phyloP scores from a whole-genome alignment of 2,888 invertebrate species.

The Trichacis sp. region DNA sequence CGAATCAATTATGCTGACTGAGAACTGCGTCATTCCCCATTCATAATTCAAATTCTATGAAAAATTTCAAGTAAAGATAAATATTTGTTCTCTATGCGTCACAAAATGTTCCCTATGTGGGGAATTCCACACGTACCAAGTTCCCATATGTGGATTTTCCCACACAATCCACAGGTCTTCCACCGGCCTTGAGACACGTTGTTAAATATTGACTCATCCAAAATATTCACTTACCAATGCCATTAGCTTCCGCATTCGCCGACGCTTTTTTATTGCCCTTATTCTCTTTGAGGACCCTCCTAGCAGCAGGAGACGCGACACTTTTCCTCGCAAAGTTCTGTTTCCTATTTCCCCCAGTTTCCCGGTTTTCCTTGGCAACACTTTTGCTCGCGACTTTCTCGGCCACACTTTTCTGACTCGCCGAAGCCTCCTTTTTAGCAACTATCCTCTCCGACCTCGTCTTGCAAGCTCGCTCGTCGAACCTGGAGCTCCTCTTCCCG shows the following conservation, averaged over 20 bases:
- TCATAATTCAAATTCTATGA: no score
- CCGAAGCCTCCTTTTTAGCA: constrained; percentile 16
- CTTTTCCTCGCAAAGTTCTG: constrained; percentile 43
- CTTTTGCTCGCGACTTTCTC: constrained; percentile 44
- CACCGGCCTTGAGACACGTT: no score
- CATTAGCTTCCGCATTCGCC: constrained; percentile 48
- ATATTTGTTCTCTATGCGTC: no score
- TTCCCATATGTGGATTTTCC: no score
- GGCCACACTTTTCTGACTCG: constrained; percentile 22
- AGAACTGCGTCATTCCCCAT: no score
- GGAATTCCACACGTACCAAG: no score
- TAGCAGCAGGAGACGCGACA: constrained; percentile 39
- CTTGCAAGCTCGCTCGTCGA: constrained; percentile 29
- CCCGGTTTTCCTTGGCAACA: constrained; percentile 58
- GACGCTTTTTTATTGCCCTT: constrained; percentile 59
- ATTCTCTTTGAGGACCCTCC: constrained; percentile 64
- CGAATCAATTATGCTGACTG: no score
- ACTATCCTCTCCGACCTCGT: constrained; percentile 31
- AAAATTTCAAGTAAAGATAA: no score
- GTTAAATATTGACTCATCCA: no score
- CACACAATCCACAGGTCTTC: no score
- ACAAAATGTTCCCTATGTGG: no score
- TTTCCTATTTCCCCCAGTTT: constrained; percentile 39
- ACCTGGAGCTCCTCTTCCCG: constrained; percentile 65
- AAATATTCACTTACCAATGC: constrained; percentile 21